Evolutionary conservation across 37 sponge, comb jelly and placozoan species (phyloP).

Genomic region (Spongilla lacustris): DNA sequence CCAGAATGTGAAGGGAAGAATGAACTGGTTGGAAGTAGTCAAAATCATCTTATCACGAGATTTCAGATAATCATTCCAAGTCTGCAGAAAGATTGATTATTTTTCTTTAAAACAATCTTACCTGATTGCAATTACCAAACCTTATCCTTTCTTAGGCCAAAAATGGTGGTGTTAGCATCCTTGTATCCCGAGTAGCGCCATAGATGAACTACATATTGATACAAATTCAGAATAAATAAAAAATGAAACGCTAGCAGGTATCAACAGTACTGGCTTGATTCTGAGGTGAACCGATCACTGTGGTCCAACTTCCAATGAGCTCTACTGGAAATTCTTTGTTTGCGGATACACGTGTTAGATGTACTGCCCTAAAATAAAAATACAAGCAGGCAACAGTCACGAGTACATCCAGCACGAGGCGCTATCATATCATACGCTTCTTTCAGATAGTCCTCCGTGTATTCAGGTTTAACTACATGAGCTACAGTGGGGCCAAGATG

Average conservation of each 20-base stretch:
- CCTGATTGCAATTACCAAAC: constrained; percentile 18
- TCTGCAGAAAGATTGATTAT: constrained; percentile 17
- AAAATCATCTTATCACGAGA: constrained; percentile 43
- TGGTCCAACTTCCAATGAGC: constrained; percentile 87
- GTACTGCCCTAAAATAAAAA: constrained; percentile 62
- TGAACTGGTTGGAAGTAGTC: constrained; percentile 56
- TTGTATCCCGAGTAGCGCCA: constrained; percentile 58
- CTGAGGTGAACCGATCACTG: constrained; percentile 61
- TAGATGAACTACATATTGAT: constrained; percentile 70
- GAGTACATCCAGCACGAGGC: background rate
- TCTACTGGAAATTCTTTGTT: constrained; percentile 42
- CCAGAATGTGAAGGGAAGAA: constrained; percentile 92
- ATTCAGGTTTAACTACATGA: constrained; percentile 78
- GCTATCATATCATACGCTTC: constrained; percentile 49
- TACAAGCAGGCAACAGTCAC: background rate
- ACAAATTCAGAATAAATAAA: too few relatives aligned
- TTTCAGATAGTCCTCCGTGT: constrained; percentile 68
- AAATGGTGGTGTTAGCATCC: constrained; percentile 7
- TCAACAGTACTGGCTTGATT: constrained; percentile 75
- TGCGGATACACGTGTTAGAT: constrained; percentile 39
- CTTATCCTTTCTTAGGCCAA: constrained; percentile 36
- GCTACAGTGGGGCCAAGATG: constrained; percentile 27
- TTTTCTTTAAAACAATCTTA: background rate
- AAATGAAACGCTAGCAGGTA: too few relatives aligned
- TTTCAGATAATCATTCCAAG: constrained; percentile 54